Conservation (phyloP, 2,113 vertebrate species). For the Eidolon helvum region DNA sequence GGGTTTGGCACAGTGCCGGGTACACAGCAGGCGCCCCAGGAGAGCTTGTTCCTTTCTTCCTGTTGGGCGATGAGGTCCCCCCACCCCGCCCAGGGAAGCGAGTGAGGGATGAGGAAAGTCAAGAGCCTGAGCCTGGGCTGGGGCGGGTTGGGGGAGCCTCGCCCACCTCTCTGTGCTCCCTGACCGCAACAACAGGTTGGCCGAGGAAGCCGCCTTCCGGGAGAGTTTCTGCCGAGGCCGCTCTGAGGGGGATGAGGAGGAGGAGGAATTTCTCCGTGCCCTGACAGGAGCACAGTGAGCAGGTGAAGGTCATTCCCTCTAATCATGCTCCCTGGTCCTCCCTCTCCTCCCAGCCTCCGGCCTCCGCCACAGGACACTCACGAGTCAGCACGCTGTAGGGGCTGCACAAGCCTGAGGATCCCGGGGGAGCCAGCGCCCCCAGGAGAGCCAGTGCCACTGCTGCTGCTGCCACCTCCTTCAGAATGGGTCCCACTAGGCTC, state of each 20-base stretch:
- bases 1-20: not conserved
- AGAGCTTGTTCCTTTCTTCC: constrained; percentile 50
- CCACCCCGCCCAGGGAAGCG: constrained; percentile 33
- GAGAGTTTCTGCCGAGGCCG: constrained; percentile 86
- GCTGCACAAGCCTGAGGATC: constrained; percentile 55
- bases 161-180: constrained; percentile 90
- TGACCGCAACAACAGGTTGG: constrained; percentile 88
- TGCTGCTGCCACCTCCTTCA: constrained; percentile 76
- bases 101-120: constrained; percentile 36
- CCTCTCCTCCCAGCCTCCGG: not conserved
- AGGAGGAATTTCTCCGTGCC: constrained; percentile 87
- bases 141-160: not conserved
- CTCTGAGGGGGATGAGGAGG: constrained; percentile 85
- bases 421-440: constrained; percentile 32
- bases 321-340: rapidly evolving
- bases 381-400: constrained; percentile 38
- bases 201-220: constrained; percentile 88
- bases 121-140: not conserved
- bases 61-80: constrained; percentile 45
- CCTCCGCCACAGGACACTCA: constrained; percentile 3
- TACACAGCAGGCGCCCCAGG: not conserved
- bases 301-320: not conserved
- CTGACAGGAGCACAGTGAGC: constrained; percentile 70
- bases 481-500: constrained; percentile 63
- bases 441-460: constrained; percentile 60